A percentile compares a stretch with the other conserved stretches of the same genome.
Conservation (phyloP, 2,113 vertebrate species). For the Typhlomys cinereus region DNA sequence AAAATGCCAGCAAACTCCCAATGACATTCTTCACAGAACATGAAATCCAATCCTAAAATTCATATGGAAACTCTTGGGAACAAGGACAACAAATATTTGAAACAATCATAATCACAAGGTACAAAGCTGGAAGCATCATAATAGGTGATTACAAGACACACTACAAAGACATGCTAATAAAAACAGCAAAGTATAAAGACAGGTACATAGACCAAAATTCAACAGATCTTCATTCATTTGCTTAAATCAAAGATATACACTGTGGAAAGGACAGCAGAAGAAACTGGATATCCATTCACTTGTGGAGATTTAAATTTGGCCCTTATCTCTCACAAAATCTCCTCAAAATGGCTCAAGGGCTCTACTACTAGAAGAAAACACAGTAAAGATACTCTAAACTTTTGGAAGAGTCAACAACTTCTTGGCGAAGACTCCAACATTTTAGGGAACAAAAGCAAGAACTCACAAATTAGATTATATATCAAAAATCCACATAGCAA, state of each 20-base stretch:
- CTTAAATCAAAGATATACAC: background rate
- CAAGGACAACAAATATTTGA: background rate
- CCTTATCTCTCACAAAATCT: background rate
- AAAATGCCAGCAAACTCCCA: background rate
- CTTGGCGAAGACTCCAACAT: background rate
- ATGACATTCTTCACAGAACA: background rate
- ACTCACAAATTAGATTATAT: background rate
- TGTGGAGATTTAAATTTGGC: background rate
- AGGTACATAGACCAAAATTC: background rate
- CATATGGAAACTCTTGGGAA: background rate
- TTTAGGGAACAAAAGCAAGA: background rate
- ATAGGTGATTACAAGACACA: background rate
- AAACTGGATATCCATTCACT: background rate
- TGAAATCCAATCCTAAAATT: background rate
- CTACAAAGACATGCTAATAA: background rate
- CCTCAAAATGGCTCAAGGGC: too few relatives aligned
- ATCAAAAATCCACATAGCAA: background rate
- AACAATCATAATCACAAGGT: background rate
- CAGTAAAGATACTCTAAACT: background rate
- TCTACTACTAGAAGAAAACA: too few relatives aligned
- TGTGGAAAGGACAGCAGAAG: background rate
- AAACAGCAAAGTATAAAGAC: background rate
- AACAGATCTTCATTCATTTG: background rate
- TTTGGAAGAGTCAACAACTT: background rate
- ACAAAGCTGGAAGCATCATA: background rate